Base-by-base conservation (phyloP, 1,140 invertebrate species). In the Halyomorpha halys region DNA sequence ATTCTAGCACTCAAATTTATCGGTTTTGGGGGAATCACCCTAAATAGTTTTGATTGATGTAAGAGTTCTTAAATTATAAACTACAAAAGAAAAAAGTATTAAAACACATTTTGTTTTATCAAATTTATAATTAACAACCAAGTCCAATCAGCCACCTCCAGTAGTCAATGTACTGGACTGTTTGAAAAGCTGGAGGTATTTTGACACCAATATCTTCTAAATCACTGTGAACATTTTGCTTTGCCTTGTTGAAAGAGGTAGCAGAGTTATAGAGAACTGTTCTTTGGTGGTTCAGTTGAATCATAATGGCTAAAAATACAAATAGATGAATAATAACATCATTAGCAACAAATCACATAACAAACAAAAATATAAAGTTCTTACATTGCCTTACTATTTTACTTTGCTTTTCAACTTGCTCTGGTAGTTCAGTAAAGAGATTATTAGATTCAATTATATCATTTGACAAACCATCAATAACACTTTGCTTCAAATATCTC, bases 81-180 rank as follows among this genome's bases (percentile, higher is more conserved):
- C n/a, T n/a, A 30, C 27, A 30, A 30, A 30, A 4, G 27, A 30
- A 30, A 30, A 30, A 3, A 30, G 3, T 30, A 30, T 30, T 4
- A 30, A 30, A 30, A 3, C 8, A 9, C 34, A 39, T 11, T 39
- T 6, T 39, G n/a, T 49, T 49, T 49, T 49, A 49, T 49, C 47
- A 49, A 49, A 49, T 49, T 4, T 8, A 49, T 19, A 49, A 13
- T 18, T 19, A 49, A 49, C 47, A 49, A 78, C 77, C 74, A 9
- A 75, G 64, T 47, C 76, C 74, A 34, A 75, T 65, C 6, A 74
- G 67, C 77, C 77, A 79, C 49, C 77, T 70, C 53, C 69, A 71
- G 47, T 74, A 66, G 25, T 79, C 77, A 59, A 76, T 72, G 11
- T 66, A 34, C 14, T 69, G 68, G 11, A 78, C 45, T 61, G 74